Conservation (phyloP, 1,140 invertebrate genomes). For the Triops longicaudatus region DNA sequence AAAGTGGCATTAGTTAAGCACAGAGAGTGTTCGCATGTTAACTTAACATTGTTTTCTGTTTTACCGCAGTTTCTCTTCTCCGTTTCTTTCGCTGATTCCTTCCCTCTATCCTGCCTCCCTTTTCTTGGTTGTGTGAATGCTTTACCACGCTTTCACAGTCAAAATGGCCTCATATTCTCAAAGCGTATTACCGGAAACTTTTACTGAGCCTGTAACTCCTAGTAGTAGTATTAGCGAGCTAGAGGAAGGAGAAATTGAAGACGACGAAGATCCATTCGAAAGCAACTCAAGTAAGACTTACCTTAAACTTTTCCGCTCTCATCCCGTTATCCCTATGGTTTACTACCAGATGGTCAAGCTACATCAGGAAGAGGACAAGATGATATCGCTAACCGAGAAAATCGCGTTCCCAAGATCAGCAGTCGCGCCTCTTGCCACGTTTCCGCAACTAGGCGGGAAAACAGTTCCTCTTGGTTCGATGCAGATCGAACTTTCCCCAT, state of each 20-base stretch:
- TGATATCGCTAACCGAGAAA: background rate
- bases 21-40: too few species aligned
- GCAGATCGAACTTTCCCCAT: background rate
- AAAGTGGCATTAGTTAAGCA: too few species aligned
- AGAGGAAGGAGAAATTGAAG: background rate
- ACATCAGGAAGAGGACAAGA: background rate
- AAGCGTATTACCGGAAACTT: background rate
- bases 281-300: background rate
- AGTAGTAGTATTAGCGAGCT: background rate
- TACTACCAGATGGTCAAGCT: background rate
- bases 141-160: background rate
- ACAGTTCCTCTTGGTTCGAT: background rate
- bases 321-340: background rate
- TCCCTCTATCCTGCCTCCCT: too few species aligned
- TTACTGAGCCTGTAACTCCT: slow-evolving; percentile 4
- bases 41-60: too few species aligned
- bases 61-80: too few species aligned
- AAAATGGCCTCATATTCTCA: background rate
- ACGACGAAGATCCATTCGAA: background rate
- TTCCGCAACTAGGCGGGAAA: background rate
- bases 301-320: background rate
- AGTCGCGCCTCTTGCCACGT: background rate
- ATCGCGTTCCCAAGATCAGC: background rate
- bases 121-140: background rate
- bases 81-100: too few species aligned